Conservation (phyloP, 2,888 invertebrate species). For the Aproaerema taeniolella region DNA sequence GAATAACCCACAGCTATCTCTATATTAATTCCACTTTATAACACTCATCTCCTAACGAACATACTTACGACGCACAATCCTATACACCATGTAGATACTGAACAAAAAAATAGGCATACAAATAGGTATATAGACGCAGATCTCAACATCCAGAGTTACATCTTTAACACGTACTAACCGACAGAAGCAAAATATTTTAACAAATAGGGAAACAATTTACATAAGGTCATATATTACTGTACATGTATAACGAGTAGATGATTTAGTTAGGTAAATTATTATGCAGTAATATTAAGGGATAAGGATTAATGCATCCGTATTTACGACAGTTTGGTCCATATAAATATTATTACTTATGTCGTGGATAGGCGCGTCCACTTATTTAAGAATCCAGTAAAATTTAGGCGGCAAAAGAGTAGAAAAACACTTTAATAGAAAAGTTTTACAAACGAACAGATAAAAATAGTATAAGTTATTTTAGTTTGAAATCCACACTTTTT, state of each 20-base stretch:
- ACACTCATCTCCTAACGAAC: slow-evolving; percentile 65
- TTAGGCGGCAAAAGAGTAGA: not conserved
- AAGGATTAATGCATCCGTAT: slow-evolving; percentile 71
- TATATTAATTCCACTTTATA: slow-evolving; percentile 56
- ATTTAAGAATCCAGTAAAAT: slow-evolving; percentile 16
- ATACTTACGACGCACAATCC: slow-evolving; percentile 46
- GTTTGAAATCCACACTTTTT: too few species aligned
- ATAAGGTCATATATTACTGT: slow-evolving; percentile 76
- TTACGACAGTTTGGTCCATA: slow-evolving; percentile 77
- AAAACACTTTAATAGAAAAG: not conserved
- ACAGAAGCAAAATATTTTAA: slow-evolving; percentile 59
- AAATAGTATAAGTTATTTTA: not conserved
- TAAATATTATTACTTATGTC: slow-evolving; percentile 71
- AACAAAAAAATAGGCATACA: too few species aligned
- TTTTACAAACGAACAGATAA: not conserved
- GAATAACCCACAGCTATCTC: slow-evolving; percentile 44
- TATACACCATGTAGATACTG: slow-evolving; percentile 54
- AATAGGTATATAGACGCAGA: slow-evolving; percentile 28
- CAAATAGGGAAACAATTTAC: slow-evolving; percentile 68
- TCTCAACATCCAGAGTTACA: slow-evolving; percentile 37
- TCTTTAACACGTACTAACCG: slow-evolving; percentile 47
- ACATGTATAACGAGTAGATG: slow-evolving; percentile 74
- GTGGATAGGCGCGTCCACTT: slow-evolving; percentile 23
- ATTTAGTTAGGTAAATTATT: slow-evolving; percentile 71
- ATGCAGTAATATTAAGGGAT: slow-evolving; percentile 67